Evolutionary conservation across 2,797 vertebrate genomes (phyloP).

Genomic region (Anguilla megastoma): DNA sequence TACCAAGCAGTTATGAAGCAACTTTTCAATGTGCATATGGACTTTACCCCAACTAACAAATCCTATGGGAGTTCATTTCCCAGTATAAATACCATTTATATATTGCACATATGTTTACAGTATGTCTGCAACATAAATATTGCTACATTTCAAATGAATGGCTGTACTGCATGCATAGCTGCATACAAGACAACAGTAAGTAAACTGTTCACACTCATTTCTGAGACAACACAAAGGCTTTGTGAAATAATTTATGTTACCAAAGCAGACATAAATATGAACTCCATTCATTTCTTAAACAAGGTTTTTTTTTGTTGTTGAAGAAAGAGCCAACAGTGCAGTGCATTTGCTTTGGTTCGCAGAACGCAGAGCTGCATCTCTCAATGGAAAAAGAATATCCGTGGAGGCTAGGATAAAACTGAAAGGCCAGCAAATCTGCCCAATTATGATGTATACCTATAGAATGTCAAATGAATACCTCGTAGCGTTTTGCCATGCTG

Average conservation of each 20-base stretch:
- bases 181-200: background rate
- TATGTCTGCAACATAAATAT: background rate
- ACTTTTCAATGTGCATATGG: background rate
- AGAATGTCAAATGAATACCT: conserved; percentile 15
- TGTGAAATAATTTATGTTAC: background rate
- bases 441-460: conserved; percentile 16
- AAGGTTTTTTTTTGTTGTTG: background rate
- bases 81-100: background rate
- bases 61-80: background rate
- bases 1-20: background rate
- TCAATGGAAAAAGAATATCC: conserved; percentile 1
- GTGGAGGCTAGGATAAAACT: background rate
- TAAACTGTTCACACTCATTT: background rate
- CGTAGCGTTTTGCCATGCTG: background rate
- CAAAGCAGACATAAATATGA: background rate
- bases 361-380: background rate
- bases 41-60: background rate
- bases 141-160: background rate
- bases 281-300: background rate
- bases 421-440: conserved; percentile 19
- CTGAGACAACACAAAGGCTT: background rate
- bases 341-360: background rate
- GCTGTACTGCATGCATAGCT: background rate
- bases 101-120: background rate
- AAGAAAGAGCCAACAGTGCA: conserved; percentile 1